Base-by-base conservation (phyloP, 2,888 invertebrate genomes). In the Anagyrus pseudococci region DNA sequence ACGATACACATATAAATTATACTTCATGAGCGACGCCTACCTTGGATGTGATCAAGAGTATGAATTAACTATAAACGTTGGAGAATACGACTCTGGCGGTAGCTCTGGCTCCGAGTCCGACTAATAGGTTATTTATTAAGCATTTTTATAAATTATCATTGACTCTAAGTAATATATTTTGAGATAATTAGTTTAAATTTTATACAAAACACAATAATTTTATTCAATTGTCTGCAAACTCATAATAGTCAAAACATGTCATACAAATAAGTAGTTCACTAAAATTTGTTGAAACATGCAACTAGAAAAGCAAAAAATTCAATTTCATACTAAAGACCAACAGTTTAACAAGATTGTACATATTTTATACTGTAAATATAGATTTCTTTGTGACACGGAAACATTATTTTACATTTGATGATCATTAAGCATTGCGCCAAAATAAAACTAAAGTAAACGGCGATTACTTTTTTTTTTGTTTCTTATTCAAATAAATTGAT, bases 41-140 rank as follows among this genome's bases (percentile, higher is more conserved):
- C 88, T 99, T 77, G 99, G 99, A 8, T 99, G 98, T 76, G 99
- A 99, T 85, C 99, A 99, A 82, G 99, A 99, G 83, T 99, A 99
- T 83, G 92, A 93, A 82, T 95, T 99, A 81, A 87, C 86, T 0
- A 90, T 94, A 15, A 90, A 90, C 69, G 93, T 96, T 6, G 89
- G 87, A 0, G 93, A 91, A 73, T 89, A 88, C 72, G 88, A 88
- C 68, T 88, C 88, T 2, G 88, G 87, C 61, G 87, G 83, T 44
- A 85, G 84, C 72, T 80, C 80, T 2, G 78, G 69, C 2, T 79
- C 80, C 0, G 81, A 81, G 70, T 88, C 88, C 8, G 87, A 88
- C 72, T 88, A 83, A 80, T 22, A 15, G 46, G 10, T 0, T 4
- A 4, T 4, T 19, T 44, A 6, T 22, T 2, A 19, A 10, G n/a